Evolutionary conservation across 2,888 invertebrate genomes (phyloP).

Genomic region (Blera fallax): DNA sequence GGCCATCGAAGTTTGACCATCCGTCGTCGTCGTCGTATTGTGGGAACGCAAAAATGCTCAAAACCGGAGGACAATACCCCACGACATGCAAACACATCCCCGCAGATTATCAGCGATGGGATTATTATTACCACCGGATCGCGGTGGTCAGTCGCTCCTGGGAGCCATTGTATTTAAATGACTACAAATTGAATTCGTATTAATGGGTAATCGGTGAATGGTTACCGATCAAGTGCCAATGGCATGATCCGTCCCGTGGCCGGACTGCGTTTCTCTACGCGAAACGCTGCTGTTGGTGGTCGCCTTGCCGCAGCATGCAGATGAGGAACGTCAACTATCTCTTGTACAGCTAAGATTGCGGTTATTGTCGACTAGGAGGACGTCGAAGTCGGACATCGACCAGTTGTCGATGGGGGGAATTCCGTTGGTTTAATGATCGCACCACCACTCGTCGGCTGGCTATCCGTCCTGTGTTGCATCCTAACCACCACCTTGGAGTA

Average conservation of each 20-base stretch:
- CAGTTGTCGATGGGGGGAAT: conserved; percentile 45
- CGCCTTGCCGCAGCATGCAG: conserved; percentile 66
- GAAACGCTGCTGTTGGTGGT: conserved; percentile 62
- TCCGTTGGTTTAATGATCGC: conserved; percentile 65
- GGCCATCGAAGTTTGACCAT: conserved; percentile 50
- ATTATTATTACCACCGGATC: conserved; percentile 62
- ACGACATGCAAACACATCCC: conserved; percentile 55
- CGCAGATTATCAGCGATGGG: conserved; percentile 54
- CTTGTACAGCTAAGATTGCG: conserved; percentile 71
- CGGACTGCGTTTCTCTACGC: neutral
- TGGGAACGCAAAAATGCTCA: conserved; percentile 60
- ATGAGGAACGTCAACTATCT: conserved; percentile 68
- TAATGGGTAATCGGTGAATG: conserved; percentile 65
- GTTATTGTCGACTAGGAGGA: conserved; percentile 61
- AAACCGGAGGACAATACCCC: conserved; percentile 61
- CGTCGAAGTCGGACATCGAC: conserved; percentile 17
- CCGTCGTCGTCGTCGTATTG: conserved; percentile 21
- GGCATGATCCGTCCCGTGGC: conserved; percentile 5
- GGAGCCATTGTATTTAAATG: conserved; percentile 71
- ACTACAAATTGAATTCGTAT: conserved; percentile 72
- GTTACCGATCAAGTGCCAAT: conserved; percentile 54
- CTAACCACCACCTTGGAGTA: conserved; percentile 64
- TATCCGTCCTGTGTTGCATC: conserved; percentile 6
- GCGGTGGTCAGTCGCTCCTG: neutral
- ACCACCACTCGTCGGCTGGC: conserved; percentile 25